A percentile compares a stretch with the other conserved stretches of the same genome.
phyloP scores from a whole-genome alignment of 1,140 invertebrate genomes.

The Pachypeltis micranthus region DNA sequence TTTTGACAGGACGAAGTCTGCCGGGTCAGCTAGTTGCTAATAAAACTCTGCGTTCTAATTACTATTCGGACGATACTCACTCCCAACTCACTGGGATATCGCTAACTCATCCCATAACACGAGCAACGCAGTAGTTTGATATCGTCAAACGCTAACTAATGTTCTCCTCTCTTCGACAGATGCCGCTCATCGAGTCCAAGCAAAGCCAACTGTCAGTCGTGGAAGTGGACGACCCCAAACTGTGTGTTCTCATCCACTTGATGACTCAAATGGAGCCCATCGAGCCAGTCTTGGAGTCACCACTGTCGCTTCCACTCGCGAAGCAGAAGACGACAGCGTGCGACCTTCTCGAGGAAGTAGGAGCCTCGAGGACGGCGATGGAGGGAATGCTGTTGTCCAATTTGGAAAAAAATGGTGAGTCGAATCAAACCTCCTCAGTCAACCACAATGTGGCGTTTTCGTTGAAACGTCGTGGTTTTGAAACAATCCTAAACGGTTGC shows the following conservation, averaged over 20 bases:
- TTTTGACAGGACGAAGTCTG: too few species aligned
- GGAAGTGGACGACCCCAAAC: slow-evolving; percentile 75
- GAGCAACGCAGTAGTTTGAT: too few species aligned
- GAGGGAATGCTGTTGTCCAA: slow-evolving; percentile 74
- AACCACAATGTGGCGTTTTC: background rate
- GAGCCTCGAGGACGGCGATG: slow-evolving; percentile 52
- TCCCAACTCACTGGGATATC: too few species aligned
- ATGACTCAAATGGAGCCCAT: slow-evolving; percentile 75
- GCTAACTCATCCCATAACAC: too few species aligned
- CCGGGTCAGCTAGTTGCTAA: too few species aligned
- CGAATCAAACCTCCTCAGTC: background rate
- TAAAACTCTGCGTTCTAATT: too few species aligned
- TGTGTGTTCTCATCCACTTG: slow-evolving; percentile 72
- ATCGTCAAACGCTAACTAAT: too few species aligned
- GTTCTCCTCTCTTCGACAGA: too few species aligned
- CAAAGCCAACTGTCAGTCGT: slow-evolving; percentile 39
- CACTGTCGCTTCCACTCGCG: slow-evolving; percentile 58
- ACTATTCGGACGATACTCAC: too few species aligned
- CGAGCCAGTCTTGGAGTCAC: slow-evolving; percentile 70
- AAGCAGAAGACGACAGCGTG: slow-evolving; percentile 64
- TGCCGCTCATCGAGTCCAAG: slow-evolving; percentile 31
- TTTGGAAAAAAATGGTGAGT: slow-evolving; percentile 69
- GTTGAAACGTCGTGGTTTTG: background rate
- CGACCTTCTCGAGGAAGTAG: slow-evolving; percentile 62
- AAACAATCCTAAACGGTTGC: background rate